phyloP scores from a whole-genome alignment of 1,140 invertebrate genomes.

The Aphidius ervi region DNA sequence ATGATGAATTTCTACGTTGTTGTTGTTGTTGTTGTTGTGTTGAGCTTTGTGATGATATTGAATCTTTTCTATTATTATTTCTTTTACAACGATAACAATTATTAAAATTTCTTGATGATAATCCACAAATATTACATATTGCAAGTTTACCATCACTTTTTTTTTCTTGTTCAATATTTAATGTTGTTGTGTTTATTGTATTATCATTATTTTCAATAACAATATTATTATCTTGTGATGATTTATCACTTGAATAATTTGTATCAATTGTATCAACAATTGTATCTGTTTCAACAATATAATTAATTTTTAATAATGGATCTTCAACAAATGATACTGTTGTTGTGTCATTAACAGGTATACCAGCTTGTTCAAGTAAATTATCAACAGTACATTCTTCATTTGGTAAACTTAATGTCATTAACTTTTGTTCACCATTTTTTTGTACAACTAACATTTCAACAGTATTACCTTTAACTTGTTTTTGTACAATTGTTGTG shows the following conservation, averaged over 20 bases:
- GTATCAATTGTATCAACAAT: constrained; percentile 20
- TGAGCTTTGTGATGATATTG: too few species aligned
- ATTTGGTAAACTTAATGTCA: constrained; percentile 72
- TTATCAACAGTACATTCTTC: constrained; percentile 76
- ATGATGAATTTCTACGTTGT: too few species aligned
- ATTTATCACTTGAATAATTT: constrained; percentile 2
- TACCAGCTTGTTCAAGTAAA: constrained; percentile 66
- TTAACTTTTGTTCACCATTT: constrained; percentile 70
- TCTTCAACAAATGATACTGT: constrained; percentile 67
- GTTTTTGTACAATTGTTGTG: constrained; percentile 43
- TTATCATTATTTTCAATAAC: constrained; percentile 40
- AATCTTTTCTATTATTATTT: constrained; percentile 37
- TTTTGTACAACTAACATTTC: constrained; percentile 71
- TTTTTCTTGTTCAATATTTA: constrained; percentile 33
- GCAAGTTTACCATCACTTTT: constrained; percentile 65
- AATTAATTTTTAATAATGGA: constrained; percentile 67
- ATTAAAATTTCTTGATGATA: constrained; percentile 67
- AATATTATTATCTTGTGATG: too few species aligned
- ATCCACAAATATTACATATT: constrained; percentile 68
- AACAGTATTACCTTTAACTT: constrained; percentile 59
- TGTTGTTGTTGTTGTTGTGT: too few species aligned
- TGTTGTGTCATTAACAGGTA: constrained; percentile 50
- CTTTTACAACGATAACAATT: constrained; percentile 63
- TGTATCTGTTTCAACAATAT: constrained; percentile 60
- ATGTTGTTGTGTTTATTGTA: constrained; percentile 27